Base-by-base conservation (phyloP, 2,797 vertebrate species). In the Heterohyrax brucei region DNA sequence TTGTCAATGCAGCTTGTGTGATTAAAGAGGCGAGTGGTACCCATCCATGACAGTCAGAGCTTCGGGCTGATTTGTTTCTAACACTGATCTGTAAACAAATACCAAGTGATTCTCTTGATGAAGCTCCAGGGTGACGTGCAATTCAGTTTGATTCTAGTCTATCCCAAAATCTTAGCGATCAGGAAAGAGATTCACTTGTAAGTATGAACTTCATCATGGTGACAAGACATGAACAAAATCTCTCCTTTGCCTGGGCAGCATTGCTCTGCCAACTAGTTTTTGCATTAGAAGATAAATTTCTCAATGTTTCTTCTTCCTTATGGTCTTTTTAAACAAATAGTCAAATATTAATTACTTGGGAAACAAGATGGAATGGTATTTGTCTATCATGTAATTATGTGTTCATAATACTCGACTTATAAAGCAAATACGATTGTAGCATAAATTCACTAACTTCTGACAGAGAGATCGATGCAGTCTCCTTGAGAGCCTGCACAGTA, bases 311-410 rank as follows among this genome's bases (percentile, higher is more conserved):
- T 46, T 39, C 13, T 10, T n/a, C 3, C 0, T 24, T 56, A 56
- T 3, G 84, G n/a, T 78, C 80, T 21, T 86, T 2, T 94, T 92
- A 39, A 13, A 3, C 50, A 94, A 56, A 28, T 95, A 39, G 64
- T 96, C 81, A 77, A 91, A 91, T 73, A 68, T 70, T 61, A 94
- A 89, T 95, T 94, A 87, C 76, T 62, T 30, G 78, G 1, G 90
- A 62, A 18, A 75, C 1, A 53, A 93, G 89, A 48, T 76, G 10
- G 39, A 97, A 97, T 72, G 53, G 4, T 80, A 94, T 81, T 91
- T 97, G 75, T 48, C 87, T 96, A 44, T 89, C 4, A 28, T 46
- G 13, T 94, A 73, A 95, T 86, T 93, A 89, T 87, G 14, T 96
- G 39, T 93, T 93, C 86, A 79, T 73, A 78, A 61, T 66, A 70